Conservation (phyloP, 2,888 invertebrate species). For the Endomychus coccineus region DNA sequence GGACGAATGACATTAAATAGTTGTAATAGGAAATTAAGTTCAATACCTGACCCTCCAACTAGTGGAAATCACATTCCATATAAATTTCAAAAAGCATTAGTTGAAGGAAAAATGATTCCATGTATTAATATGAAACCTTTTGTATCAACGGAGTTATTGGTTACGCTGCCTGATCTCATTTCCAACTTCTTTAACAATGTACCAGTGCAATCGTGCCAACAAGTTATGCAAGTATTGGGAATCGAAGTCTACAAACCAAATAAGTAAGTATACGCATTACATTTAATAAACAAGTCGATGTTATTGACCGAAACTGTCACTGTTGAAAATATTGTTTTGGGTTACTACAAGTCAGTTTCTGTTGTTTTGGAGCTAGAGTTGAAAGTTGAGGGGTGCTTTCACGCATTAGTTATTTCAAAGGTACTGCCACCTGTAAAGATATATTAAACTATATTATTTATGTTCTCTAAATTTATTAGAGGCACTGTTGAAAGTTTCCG, state of each 20-base stretch:
- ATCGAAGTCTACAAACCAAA: slow-evolving; percentile 78
- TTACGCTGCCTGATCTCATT: slow-evolving; percentile 75
- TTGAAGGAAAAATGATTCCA: slow-evolving; percentile 74
- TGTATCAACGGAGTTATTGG: slow-evolving; percentile 71
- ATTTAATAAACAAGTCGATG: too few relatives aligned
- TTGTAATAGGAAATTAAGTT: slow-evolving; percentile 56
- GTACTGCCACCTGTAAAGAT: too few relatives aligned
- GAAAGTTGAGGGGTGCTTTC: too few relatives aligned
- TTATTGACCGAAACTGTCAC: too few relatives aligned
- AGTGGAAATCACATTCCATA: slow-evolving; percentile 65
- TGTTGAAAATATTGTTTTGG: too few relatives aligned
- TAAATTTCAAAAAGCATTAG: slow-evolving; percentile 73
- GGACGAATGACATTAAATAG: slow-evolving; percentile 33
- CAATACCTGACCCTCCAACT: slow-evolving; percentile 62
- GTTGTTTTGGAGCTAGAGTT: too few relatives aligned
- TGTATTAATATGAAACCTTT: slow-evolving; percentile 84
- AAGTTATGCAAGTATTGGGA: slow-evolving; percentile 72
- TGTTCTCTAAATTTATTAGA: too few relatives aligned
- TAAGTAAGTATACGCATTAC: slow-evolving; percentile 52
- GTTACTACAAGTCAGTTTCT: too few relatives aligned
- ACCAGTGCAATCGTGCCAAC: slow-evolving; percentile 65
- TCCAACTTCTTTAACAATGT: slow-evolving; percentile 74
- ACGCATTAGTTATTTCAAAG: too few relatives aligned
- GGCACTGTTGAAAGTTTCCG: too few relatives aligned
- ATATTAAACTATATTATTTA: too few relatives aligned